Conservation (phyloP, 2,113 vertebrate genomes). For the Neolamprologus tretocephalus region DNA sequence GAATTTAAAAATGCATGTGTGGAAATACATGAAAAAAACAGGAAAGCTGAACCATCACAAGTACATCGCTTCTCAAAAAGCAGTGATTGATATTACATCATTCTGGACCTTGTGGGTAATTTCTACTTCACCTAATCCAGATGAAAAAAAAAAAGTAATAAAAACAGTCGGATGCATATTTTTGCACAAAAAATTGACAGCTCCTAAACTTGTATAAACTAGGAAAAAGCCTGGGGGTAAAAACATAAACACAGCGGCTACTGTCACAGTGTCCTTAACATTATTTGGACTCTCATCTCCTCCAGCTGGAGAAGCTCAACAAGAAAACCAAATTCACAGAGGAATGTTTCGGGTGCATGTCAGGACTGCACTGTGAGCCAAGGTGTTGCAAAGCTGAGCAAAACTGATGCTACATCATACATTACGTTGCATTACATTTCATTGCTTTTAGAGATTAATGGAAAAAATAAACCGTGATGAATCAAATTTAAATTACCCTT, state of each 20-base stretch:
- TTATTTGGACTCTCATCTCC: neutral
- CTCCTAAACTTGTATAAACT: neutral
- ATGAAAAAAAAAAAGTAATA: neutral
- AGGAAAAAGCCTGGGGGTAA: neutral
- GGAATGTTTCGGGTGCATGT: neutral
- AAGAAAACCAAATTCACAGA: neutral
- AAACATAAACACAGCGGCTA: neutral
- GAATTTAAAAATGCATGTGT: neutral
- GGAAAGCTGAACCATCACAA: neutral
- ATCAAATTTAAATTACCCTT: neutral
- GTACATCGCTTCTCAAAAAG: neutral
- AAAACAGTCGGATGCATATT: neutral
- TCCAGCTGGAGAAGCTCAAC: neutral
- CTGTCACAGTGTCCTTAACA: slow-evolving; percentile 20
- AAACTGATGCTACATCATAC: neutral
- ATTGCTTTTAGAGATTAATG: neutral
- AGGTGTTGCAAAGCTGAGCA: neutral
- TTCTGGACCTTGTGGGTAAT: slow-evolving; percentile 5
- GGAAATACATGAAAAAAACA: neutral
- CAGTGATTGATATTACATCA: slow-evolving; percentile 15
- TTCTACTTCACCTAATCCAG: slow-evolving; percentile 19
- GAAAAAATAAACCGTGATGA: neutral
- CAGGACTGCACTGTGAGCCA: neutral
- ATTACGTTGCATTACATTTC: neutral
- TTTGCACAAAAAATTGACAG: neutral